Percentiles rank a stretch among this genome's conserved stretches.
Evolutionary conservation across 2,797 vertebrate species (phyloP).

Genomic region (Adrianichthys oophorus): DNA sequence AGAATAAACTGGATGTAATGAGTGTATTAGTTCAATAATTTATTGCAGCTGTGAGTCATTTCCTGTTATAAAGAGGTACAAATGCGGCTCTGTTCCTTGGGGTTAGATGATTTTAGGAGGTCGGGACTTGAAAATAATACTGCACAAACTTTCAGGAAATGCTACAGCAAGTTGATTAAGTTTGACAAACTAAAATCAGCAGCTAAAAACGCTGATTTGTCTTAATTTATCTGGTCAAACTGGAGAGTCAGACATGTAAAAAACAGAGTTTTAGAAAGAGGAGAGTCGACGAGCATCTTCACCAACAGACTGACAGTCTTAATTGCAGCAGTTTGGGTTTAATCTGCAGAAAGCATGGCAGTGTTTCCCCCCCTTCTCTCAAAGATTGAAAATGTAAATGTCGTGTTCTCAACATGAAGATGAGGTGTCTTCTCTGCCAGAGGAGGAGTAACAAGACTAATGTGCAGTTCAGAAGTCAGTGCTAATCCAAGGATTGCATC

Average conservation of each 20-base stretch:
- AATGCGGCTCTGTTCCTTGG: too few relatives aligned
- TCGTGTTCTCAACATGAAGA: slow-evolving; percentile 51
- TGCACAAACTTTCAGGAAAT: too few relatives aligned
- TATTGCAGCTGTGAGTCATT: too few relatives aligned
- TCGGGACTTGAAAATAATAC: too few relatives aligned
- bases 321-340: slow-evolving; percentile 68
- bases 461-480: slow-evolving; percentile 64
- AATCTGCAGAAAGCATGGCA: slow-evolving; percentile 62
- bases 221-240: slow-evolving; percentile 8
- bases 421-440: slow-evolving; percentile 62
- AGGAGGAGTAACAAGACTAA: slow-evolving; percentile 60
- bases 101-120: too few relatives aligned
- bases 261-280: slow-evolving; percentile 22
- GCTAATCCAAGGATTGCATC: slow-evolving; percentile 79
- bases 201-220: slow-evolving; percentile 12
- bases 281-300: slow-evolving; percentile 18
- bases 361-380: neutral
- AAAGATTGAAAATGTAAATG: slow-evolving; percentile 69
- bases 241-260: slow-evolving; percentile 20
- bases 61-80: too few relatives aligned
- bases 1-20: too few relatives aligned
- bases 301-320: slow-evolving; percentile 56
- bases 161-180: neutral
- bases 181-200: neutral
- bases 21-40: too few relatives aligned